phyloP scores from a whole-genome alignment of 2,888 invertebrate genomes.

The Agriopis marginaria region DNA sequence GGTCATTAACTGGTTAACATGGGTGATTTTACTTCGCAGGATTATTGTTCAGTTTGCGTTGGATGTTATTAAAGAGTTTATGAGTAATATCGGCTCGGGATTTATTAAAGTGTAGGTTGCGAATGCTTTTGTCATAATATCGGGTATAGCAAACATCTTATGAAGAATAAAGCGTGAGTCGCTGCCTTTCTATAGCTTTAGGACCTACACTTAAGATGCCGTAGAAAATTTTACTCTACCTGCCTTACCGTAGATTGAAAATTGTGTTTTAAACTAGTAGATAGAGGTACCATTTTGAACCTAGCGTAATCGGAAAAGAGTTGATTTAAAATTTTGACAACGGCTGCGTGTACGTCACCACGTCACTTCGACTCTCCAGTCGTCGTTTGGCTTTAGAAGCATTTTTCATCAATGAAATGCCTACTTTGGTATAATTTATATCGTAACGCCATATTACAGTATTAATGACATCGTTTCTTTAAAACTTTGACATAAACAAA shows the following conservation, averaged over 20 bases:
- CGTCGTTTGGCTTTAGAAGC: too few species aligned
- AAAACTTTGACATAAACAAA: neutral
- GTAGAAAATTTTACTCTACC: too few species aligned
- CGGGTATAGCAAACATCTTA: neutral
- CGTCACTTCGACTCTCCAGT: too few species aligned
- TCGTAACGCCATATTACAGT: neutral
- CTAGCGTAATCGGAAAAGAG: too few species aligned
- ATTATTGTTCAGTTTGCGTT: conserved; percentile 18
- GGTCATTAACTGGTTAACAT: conserved; percentile 72
- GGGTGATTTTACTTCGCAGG: conserved; percentile 66
- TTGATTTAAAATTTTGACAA: too few species aligned
- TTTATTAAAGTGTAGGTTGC: conserved; percentile 6
- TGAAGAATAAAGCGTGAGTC: neutral
- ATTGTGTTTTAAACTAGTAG: too few species aligned
- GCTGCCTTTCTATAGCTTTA: neutral
- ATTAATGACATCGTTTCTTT: neutral
- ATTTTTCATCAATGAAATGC: too few species aligned
- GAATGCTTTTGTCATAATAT: conserved; percentile 21
- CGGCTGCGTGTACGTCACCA: too few species aligned
- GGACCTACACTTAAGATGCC: too few species aligned
- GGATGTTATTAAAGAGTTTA: conserved; percentile 5
- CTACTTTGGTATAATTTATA: neutral
- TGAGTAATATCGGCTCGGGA: conserved; percentile 7
- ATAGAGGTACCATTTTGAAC: too few species aligned
- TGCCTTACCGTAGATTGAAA: too few species aligned